Base-by-base conservation (phyloP, 2,888 invertebrate species). In the Tridacna gigas region DNA sequence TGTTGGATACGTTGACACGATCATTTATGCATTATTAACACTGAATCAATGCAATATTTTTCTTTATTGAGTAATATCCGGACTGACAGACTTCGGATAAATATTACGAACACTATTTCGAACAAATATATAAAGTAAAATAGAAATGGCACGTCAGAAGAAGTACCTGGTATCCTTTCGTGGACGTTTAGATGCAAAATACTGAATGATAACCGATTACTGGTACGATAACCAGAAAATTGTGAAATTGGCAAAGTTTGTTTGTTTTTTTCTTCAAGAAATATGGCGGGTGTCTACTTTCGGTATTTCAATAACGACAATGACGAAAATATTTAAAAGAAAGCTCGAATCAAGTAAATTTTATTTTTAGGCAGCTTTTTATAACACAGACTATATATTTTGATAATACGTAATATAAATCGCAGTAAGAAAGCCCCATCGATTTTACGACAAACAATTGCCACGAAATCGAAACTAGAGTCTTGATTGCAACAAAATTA, bases 381-480 rank as follows among this genome's bases (percentile, higher is more conserved):
- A 37, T 37, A 37, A 37, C 7, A 7, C 2, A 37, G 7, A 37
- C 37, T 4, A 37, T 37, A 37, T 37, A 37, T 37, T 37, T 37
- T 2, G 7, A 37, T 37, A 37, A 37, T 7, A 4, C 3, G 37
- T 7, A 4, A 37, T 37, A 37, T 37, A 37, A 37, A 4, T 37
- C 37, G 37, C 37, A 37, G 37, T 37, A 37, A 4, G 37, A 37
- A 37, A 37, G 37, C 2, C 7, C 7, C 2, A 37, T 37, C 7
- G 7, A 45, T 37, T 74, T 74, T 74, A 37, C 65, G 45, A 65
- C 65, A 45, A 56, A 48, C 51, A 76, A 22, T 67, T 67, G 77
- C 77, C 77, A 77, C 77, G 77, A 77, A 77, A 77, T 28, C 77
- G 77, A 77, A 77, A 77, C 77, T 77, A 77, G 77, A 51, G 4